Percentiles rank a stretch among this genome's conserved stretches.
These are phyloP conservation scores for Orthonyx spaldingii DNA, from an alignment of 2,113 vertebrate species.

Conservation along the genomic window DNA sequence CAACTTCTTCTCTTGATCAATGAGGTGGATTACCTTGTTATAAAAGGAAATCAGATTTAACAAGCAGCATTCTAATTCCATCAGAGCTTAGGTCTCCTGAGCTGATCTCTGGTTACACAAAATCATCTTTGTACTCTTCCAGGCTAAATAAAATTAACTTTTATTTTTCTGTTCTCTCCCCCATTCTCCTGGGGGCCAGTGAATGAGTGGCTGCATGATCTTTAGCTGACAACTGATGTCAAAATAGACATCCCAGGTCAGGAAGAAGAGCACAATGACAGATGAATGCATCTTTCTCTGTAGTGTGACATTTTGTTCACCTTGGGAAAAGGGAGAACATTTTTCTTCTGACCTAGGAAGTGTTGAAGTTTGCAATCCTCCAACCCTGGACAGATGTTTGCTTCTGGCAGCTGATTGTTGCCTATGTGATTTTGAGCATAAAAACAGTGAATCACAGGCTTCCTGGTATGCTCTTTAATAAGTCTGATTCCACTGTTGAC, in stretches of 20 bases:
- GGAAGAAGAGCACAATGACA: fast-evolving
- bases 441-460: neutral
- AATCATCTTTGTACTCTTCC: neutral
- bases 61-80: neutral
- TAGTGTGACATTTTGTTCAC: neutral
- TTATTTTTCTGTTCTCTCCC: neutral
- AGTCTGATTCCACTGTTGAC: neutral
- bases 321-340: neutral
- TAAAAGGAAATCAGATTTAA: neutral
- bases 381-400: neutral
- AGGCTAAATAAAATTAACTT: neutral
- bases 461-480: neutral
- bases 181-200: neutral
- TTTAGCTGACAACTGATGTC: neutral
- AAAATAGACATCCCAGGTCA: neutral
- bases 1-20: neutral
- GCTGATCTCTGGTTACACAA: neutral
- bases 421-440: neutral
- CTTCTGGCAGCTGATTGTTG: neutral
- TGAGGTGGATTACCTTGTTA: fast-evolving
- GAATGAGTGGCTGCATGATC: too few species aligned
- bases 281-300: neutral
- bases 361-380: neutral
- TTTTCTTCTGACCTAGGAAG: neutral
- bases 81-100: neutral